These are phyloP conservation scores for Caenorhabditis sulstoni DNA, from an alignment of 2,888 invertebrate genomes.

Conservation along the genomic window DNA sequence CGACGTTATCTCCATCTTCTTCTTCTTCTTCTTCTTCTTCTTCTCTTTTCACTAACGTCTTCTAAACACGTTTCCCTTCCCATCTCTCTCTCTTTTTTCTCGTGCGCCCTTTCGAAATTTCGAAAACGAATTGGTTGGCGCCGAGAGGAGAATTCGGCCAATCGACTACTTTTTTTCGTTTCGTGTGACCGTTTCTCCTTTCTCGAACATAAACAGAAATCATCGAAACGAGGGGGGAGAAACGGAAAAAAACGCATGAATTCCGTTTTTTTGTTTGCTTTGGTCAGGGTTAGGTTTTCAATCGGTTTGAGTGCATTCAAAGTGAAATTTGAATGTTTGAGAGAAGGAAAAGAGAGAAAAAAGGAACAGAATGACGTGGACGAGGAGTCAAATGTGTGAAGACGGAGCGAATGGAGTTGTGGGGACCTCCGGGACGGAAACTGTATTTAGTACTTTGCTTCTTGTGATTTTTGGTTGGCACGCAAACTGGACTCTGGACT, in stretches of 20 bases:
- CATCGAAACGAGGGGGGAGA: not conserved
- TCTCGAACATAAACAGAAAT: not conserved
- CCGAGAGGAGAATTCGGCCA: slow-evolving; percentile 20
- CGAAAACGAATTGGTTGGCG: slow-evolving; percentile 17
- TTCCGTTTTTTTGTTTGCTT: slow-evolving; percentile 9
- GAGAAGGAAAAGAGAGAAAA: not conserved
- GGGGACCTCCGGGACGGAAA: too few relatives aligned
- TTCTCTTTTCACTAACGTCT: not conserved
- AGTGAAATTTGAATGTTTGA: not conserved
- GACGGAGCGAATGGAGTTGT: too few relatives aligned
- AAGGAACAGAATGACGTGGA: slow-evolving; percentile 7
- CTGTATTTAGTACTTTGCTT: too few relatives aligned
- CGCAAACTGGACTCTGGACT: too few relatives aligned
- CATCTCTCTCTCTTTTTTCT: not conserved
- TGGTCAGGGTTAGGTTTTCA: slow-evolving; percentile 11
- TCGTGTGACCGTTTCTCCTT: slow-evolving; percentile 11
- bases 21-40: not conserved
- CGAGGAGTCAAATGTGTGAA: too few relatives aligned
- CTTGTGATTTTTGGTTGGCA: too few relatives aligned
- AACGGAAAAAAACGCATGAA: not conserved
- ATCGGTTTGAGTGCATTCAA: slow-evolving; percentile 5
- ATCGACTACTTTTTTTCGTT: slow-evolving; percentile 10
- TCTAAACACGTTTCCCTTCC: slow-evolving; percentile 20
- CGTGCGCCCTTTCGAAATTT: slow-evolving; percentile 5
- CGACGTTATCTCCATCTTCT: not conserved